Evolutionary conservation across 2,797 vertebrate genomes (phyloP).

Genomic region (Parauchenoglanis ngamensis): DNA sequence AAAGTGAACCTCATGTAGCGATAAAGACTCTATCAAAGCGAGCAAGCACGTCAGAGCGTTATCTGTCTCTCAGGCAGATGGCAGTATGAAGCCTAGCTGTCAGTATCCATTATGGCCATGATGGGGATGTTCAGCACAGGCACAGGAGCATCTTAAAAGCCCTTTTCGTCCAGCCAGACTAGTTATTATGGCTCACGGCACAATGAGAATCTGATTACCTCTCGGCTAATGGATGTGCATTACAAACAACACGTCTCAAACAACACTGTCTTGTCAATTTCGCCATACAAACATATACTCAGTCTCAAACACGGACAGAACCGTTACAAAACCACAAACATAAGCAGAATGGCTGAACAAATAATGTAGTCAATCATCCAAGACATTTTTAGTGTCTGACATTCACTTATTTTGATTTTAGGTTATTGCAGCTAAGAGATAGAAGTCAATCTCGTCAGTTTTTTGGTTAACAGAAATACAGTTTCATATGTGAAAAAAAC

Average conservation of each 20-base stretch:
- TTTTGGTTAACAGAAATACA: not conserved
- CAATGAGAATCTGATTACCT: constrained; percentile 62
- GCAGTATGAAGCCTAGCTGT: constrained; percentile 18
- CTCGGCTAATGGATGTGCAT: constrained; percentile 48
- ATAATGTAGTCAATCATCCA: not conserved
- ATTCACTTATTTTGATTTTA: not conserved
- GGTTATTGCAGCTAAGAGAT: not conserved
- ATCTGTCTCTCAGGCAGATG: constrained; percentile 36
- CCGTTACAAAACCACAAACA: constrained; percentile 27
- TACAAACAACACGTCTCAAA: constrained; percentile 35
- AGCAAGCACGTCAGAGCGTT: constrained; percentile 26
- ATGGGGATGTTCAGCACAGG: constrained; percentile 36
- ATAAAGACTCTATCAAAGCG: constrained; percentile 13
- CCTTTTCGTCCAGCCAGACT: constrained; percentile 56
- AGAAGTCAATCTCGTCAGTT: not conserved
- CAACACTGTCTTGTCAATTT: constrained; percentile 27
- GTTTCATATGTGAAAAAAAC: not conserved
- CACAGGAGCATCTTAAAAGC: constrained; percentile 63
- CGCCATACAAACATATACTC: constrained; percentile 1
- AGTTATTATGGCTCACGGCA: constrained; percentile 65
- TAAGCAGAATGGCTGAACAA: constrained; percentile 5
- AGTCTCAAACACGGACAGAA: not conserved
- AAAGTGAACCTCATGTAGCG: not conserved
- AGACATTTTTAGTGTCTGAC: not conserved
- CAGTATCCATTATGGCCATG: constrained; percentile 44